Evolutionary conservation across 2,797 vertebrate genomes (phyloP).

Genomic region (Nannoperca australis): DNA sequence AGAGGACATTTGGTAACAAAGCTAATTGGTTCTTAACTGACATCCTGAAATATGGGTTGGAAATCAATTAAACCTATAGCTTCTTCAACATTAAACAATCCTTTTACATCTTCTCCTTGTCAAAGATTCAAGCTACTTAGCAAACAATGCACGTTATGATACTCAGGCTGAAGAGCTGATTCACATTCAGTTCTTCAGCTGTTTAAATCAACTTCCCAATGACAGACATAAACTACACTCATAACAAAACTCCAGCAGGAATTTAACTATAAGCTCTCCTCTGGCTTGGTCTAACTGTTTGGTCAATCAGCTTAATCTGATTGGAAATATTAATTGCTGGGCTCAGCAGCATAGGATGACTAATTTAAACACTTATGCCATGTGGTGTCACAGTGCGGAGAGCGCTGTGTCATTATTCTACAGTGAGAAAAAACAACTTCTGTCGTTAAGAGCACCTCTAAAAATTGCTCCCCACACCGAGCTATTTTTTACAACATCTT

Average conservation of each 20-base stretch:
- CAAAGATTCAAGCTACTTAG: slow-evolving; percentile 26
- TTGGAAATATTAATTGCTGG: slow-evolving; percentile 49
- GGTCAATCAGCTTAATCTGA: slow-evolving; percentile 35
- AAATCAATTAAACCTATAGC: slow-evolving; percentile 48
- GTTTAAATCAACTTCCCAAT: slow-evolving; percentile 17
- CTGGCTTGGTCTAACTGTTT: slow-evolving; percentile 7
- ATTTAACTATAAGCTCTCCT: slow-evolving; percentile 6
- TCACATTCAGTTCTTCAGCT: slow-evolving; percentile 28
- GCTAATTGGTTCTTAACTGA: slow-evolving; percentile 52
- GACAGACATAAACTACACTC: slow-evolving; percentile 14
- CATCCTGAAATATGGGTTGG: slow-evolving; percentile 34
- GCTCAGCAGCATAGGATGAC: slow-evolving; percentile 43
- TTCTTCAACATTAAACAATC: slow-evolving; percentile 35
- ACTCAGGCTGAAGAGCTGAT: slow-evolving; percentile 27
- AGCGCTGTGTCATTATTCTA: neutral
- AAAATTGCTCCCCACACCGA: neutral
- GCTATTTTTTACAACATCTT: neutral
- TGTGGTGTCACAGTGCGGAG: neutral
- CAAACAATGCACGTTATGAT: neutral
- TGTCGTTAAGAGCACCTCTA: slow-evolving; percentile 1
- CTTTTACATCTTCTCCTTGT: slow-evolving; percentile 26
- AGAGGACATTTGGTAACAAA: slow-evolving; percentile 32
- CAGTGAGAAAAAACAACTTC: neutral
- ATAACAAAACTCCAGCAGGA: slow-evolving; percentile 11
- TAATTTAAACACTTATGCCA: slow-evolving; percentile 7